A percentile compares a stretch with the other conserved stretches of the same genome.
Evolutionary conservation across 2,113 vertebrate species (phyloP).

Genomic region (Stercorarius parasiticus): DNA sequence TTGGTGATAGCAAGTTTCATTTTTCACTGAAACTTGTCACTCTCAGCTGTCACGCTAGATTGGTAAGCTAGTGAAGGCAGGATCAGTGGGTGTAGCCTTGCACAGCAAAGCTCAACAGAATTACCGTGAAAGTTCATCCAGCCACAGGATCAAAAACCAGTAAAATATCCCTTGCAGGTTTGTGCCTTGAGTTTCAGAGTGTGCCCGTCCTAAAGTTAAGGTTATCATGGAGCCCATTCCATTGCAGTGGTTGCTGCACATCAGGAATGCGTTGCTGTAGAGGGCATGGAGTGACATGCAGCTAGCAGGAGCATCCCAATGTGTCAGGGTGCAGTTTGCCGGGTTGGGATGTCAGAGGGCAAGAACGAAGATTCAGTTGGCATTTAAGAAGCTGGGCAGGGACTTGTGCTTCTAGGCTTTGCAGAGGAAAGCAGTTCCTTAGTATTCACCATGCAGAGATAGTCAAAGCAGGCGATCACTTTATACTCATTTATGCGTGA

Average conservation of each 20-base stretch:
- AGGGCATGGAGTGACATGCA: accelerated
- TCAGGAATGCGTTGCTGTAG: neutral
- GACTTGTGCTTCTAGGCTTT: neutral
- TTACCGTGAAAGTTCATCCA: neutral
- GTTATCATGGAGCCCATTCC: neutral
- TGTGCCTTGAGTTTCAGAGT: accelerated
- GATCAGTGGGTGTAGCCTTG: accelerated
- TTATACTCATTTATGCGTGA: neutral
- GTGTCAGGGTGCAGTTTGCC: accelerated
- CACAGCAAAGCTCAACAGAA: neutral
- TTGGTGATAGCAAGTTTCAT: neutral
- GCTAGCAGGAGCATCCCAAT: neutral
- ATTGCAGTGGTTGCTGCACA: neutral
- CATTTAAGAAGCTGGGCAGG: neutral
- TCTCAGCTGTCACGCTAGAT: accelerated
- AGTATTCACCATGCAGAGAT: neutral
- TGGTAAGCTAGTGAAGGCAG: neutral
- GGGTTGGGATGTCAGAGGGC: neutral
- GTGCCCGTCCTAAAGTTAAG: neutral
- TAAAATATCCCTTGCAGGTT: neutral
- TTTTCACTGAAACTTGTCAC: neutral
- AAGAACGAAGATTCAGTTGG: neutral
- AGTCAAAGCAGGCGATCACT: neutral
- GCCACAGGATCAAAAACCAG: neutral
- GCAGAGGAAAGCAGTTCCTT: neutral